A percentile compares a stretch with the other conserved stretches of the same genome.
Evolutionary conservation across 2,797 vertebrate genomes (phyloP).

Genomic region (Enteromius paludinosus): DNA sequence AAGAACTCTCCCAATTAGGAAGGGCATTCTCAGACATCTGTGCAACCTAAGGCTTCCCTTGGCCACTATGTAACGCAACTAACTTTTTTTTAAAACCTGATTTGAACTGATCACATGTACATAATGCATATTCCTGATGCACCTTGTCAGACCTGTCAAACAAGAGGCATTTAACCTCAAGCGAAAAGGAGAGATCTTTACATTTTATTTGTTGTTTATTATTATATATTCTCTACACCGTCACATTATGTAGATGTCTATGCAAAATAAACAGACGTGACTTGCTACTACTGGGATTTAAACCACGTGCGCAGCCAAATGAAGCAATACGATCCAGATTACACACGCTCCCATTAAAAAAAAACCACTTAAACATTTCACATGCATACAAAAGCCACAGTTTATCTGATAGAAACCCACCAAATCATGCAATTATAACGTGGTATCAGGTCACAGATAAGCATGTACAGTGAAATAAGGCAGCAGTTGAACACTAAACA

Average conservation of each 20-base stretch:
- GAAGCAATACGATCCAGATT: background rate
- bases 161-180: background rate
- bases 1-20: conserved; percentile 67
- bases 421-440: background rate
- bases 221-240: background rate
- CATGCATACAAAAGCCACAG: background rate
- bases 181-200: background rate
- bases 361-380: background rate
- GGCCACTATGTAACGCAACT: background rate
- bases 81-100: background rate
- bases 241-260: background rate
- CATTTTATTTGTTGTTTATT: background rate
- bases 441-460: background rate
- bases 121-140: background rate
- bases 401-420: background rate
- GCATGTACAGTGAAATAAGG: background rate
- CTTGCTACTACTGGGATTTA: conserved; percentile 18
- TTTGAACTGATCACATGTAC: background rate
- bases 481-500: conserved; percentile 1
- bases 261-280: conserved; percentile 15
- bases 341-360: background rate
- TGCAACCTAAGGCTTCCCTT: conserved; percentile 64
- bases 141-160: background rate
- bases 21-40: conserved; percentile 70
- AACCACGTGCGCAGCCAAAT: conserved; percentile 34